Conservation (phyloP, 2,797 vertebrate genomes). For the Poeciliopsis turneri region DNA sequence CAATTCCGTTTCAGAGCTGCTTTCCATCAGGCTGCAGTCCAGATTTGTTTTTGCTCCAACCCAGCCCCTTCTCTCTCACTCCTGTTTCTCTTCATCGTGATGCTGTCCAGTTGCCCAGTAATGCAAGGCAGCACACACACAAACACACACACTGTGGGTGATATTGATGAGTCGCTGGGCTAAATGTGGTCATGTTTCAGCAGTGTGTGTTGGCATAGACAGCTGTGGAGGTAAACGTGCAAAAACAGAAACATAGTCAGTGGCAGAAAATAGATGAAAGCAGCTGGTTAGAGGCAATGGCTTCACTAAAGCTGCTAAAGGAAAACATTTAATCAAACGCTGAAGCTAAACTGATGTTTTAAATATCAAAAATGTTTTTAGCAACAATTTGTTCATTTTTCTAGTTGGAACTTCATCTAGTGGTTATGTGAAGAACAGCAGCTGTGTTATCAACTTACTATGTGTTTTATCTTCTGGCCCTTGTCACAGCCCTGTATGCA, state of each 20-base stretch:
- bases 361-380: not conserved
- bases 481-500: not conserved
- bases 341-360: not conserved
- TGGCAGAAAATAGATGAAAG: constrained; percentile 1
- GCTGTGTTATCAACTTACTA: not conserved
- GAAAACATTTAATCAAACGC: too few species aligned
- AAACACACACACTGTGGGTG: constrained; percentile 9
- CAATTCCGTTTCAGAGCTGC: not conserved
- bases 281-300: not conserved
- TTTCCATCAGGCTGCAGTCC: constrained; percentile 33
- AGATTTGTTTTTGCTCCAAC: constrained; percentile 33
- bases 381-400: not conserved
- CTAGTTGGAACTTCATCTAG: constrained; percentile 1
- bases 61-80: constrained; percentile 25
- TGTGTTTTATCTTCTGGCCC: not conserved
- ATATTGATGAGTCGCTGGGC: constrained; percentile 35
- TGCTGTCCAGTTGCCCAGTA: constrained; percentile 55
- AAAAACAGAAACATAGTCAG: constrained; percentile 54
- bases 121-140: constrained; percentile 41
- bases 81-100: constrained; percentile 30
- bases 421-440: constrained; percentile 4
- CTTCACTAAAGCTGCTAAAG: not conserved
- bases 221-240: constrained; percentile 37
- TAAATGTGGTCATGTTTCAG: constrained; percentile 43
- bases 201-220: constrained; percentile 25